A percentile compares a stretch with the other conserved stretches of the same genome.
phyloP scores from a whole-genome alignment of 2,888 invertebrate species.

The Caenorhabditis sp. region DNA sequence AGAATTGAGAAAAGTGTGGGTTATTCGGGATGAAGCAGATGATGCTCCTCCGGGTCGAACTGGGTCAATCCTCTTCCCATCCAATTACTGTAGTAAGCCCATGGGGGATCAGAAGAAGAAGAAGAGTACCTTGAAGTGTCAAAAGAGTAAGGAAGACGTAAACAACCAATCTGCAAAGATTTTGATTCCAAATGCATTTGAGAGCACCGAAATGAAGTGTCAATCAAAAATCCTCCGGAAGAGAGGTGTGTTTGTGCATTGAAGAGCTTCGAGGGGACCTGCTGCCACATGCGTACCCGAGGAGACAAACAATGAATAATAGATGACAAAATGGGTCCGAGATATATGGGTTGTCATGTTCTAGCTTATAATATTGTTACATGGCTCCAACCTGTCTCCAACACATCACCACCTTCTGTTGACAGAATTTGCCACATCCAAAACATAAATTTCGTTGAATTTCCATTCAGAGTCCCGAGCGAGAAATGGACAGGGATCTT shows the following conservation, averaged over 20 bases:
- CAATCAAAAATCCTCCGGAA: slow-evolving; percentile 63
- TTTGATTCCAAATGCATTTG: slow-evolving; percentile 60
- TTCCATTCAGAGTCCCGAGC: slow-evolving; percentile 3
- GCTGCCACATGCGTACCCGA: slow-evolving; percentile 54
- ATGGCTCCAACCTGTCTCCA: slow-evolving; percentile 44
- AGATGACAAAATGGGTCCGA: slow-evolving; percentile 56
- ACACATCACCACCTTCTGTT: slow-evolving; percentile 36
- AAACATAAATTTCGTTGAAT: slow-evolving; percentile 21
- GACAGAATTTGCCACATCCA: slow-evolving; percentile 20
- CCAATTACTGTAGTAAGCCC: slow-evolving; percentile 52
- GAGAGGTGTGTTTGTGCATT: slow-evolving; percentile 62
- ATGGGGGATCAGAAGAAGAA: slow-evolving; percentile 32
- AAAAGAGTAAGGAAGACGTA: slow-evolving; percentile 35
- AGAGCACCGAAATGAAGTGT: slow-evolving; percentile 62
- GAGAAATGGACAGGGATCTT: neutral
- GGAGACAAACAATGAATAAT: slow-evolving; percentile 63
- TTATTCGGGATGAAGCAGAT: slow-evolving; percentile 35
- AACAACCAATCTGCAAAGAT: slow-evolving; percentile 57
- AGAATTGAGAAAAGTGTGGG: slow-evolving; percentile 35
- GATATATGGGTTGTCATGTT: slow-evolving; percentile 62
- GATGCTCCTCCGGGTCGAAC: slow-evolving; percentile 14
- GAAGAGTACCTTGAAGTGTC: slow-evolving; percentile 30
- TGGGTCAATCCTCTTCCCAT: slow-evolving; percentile 38
- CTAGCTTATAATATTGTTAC: slow-evolving; percentile 61
- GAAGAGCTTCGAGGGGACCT: slow-evolving; percentile 50